Base-by-base conservation (phyloP, 2,888 invertebrate genomes). In the Auanema freiburgensis region DNA sequence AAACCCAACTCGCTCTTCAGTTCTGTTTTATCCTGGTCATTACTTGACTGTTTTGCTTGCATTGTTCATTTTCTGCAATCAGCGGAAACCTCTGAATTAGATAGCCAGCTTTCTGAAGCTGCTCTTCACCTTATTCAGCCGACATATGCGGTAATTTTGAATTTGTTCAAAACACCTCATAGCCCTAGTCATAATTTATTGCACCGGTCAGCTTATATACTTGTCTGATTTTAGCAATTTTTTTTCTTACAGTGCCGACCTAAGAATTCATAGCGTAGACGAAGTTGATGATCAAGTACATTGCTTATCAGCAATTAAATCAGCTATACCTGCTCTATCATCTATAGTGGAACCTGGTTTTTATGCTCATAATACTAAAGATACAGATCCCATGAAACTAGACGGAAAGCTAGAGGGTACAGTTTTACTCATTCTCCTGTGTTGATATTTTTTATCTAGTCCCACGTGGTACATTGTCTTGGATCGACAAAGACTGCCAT, bases 21-120 rank as follows among this genome's bases (percentile, higher is more conserved):
- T 50, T 51, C 63, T 5, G 68, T 77, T 25, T 61, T 77, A 18
- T 74, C 74, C 1, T 74, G 69, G 42, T 71, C 72, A n/a, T 65
- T 77, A 24, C 70, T 71, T 24, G 78, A 78, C 50, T 78, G 78
- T 52, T 63, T 78, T 43, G 69, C 72, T 3, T 79, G 79, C 51
- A 66, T 80, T 12, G 63, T 74, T 8, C 76, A 80, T 55, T 73
- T 80, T 33, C 65, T 80, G 6, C 79, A 80, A 54, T 65, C 74
- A 11, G 63, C 72, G 5, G 63, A 63, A 41, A 46, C 63, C 8
- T 49, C 41, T 16, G 62, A 62, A 10, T 52, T 62, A 14, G 62
- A 62, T 40, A 52, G 51, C 1, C 56, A 62, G 25, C 56, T 62
- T 4, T 62, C 51, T 33, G 58, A 63, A 55, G 72, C 76, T 0